A percentile compares a stretch with the other conserved stretches of the same genome.
Evolutionary conservation across 2,113 vertebrate species (phyloP).

Genomic region (Dipodomys merriami): DNA sequence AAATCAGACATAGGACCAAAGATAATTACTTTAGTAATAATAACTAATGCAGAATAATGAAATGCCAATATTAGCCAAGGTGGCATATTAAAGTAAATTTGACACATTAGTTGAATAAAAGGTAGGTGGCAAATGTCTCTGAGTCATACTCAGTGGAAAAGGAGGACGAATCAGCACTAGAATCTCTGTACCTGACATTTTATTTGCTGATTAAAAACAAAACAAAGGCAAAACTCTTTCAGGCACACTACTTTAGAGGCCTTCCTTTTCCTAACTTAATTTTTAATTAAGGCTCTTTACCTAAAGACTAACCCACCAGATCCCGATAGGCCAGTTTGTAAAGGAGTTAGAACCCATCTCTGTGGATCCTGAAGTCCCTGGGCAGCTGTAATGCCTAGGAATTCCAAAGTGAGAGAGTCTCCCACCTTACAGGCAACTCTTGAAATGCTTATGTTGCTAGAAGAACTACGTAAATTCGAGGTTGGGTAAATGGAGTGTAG

Average conservation of each 20-base stretch:
- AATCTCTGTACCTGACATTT: neutral
- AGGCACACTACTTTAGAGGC: neutral
- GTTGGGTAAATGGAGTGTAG: neutral
- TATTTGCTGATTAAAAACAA: neutral
- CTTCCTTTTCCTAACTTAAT: neutral
- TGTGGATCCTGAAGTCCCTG: neutral
- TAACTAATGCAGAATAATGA: neutral
- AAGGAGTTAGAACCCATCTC: neutral
- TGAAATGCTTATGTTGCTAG: neutral
- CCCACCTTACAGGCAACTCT: neutral
- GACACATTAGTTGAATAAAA: neutral
- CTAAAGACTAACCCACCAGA: neutral
- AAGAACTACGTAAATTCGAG: neutral
- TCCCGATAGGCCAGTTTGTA: neutral
- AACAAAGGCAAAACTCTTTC: neutral
- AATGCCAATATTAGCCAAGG: neutral
- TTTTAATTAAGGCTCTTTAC: neutral
- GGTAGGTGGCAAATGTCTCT: neutral
- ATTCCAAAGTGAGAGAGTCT: neutral
- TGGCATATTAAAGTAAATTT: neutral
- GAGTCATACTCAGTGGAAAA: neutral
- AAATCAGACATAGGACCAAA: slow-evolving; percentile 5
- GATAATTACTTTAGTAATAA: neutral
- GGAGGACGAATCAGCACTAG: neutral
- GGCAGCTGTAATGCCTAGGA: neutral